Percentiles rank a stretch among this genome's conserved stretches.
Evolutionary conservation across 2,797 vertebrate genomes (phyloP).

Genomic region (Gallinago solitaria): DNA sequence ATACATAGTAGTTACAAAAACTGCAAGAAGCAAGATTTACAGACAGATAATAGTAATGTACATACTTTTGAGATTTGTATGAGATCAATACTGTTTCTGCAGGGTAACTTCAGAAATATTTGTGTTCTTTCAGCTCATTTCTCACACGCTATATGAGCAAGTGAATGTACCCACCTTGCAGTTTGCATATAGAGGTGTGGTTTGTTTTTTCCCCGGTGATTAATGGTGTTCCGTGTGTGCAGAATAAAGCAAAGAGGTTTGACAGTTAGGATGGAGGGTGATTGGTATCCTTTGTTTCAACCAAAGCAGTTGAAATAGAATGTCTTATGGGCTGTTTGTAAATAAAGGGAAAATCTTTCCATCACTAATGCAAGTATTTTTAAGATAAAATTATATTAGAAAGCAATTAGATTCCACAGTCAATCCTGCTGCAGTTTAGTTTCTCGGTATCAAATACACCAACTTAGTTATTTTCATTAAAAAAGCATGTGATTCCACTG

Average conservation of each 20-base stretch:
- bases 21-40: background rate
- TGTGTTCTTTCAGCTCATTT: background rate
- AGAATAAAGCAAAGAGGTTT: background rate
- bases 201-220: background rate
- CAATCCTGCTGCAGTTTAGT: background rate
- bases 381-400: background rate
- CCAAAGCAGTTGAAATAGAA: background rate
- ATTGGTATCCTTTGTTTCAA: background rate
- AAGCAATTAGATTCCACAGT: background rate
- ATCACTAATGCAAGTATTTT: background rate
- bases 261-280: background rate
- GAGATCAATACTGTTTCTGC: background rate
- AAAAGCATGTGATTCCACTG: background rate
- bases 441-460: background rate
- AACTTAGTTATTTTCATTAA: background rate
- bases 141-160: background rate
- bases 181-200: background rate
- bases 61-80: background rate
- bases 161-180: background rate
- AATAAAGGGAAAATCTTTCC: background rate
- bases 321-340: background rate
- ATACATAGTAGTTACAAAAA: background rate
- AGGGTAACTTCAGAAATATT: background rate
- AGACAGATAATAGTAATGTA: background rate
- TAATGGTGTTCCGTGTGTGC: background rate